phyloP scores from a whole-genome alignment of 2,888 invertebrate genomes.

The Girardia tigrina region DNA sequence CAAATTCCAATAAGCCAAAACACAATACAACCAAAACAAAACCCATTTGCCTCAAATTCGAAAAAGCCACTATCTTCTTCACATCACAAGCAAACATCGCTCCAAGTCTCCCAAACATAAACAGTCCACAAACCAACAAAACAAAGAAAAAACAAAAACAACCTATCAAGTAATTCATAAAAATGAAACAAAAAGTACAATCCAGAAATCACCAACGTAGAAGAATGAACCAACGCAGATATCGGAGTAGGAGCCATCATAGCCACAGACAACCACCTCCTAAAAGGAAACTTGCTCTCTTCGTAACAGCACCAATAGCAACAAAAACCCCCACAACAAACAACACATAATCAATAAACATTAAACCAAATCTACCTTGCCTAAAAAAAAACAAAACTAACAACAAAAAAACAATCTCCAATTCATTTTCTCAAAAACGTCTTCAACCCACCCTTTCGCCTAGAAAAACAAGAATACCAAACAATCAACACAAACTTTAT shows the following conservation, averaged over 20 bases:
- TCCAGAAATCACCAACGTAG: slow-evolving; percentile 65
- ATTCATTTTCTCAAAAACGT: slow-evolving; percentile 63
- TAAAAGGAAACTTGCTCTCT: slow-evolving; percentile 68
- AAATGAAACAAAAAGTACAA: slow-evolving; percentile 64
- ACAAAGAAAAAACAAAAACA: slow-evolving; percentile 49
- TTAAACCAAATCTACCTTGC: slow-evolving; percentile 49
- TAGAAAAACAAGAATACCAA: background rate
- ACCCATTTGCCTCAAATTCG: slow-evolving; percentile 63
- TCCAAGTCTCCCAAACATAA: background rate
- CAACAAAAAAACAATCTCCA: slow-evolving; percentile 60
- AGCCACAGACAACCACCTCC: slow-evolving; percentile 62
- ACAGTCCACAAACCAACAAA: slow-evolving; percentile 40
- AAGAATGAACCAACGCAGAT: slow-evolving; percentile 65
- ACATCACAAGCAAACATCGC: slow-evolving; percentile 53
- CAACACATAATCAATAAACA: slow-evolving; percentile 52
- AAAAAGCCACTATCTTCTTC: slow-evolving; percentile 66
- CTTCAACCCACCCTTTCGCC: slow-evolving; percentile 60
- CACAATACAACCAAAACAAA: slow-evolving; percentile 61
- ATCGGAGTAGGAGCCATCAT: slow-evolving; percentile 66
- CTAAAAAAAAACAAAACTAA: slow-evolving; percentile 51
- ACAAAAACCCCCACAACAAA: slow-evolving; percentile 49
- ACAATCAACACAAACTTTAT: background rate
- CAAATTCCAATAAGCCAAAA: slow-evolving; percentile 54
- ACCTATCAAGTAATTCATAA: slow-evolving; percentile 52
- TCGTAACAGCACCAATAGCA: slow-evolving; percentile 61